These are phyloP conservation scores for Datnioides undecimradiatus DNA, from an alignment of 2,113 vertebrate genomes.

Conservation along the genomic window DNA sequence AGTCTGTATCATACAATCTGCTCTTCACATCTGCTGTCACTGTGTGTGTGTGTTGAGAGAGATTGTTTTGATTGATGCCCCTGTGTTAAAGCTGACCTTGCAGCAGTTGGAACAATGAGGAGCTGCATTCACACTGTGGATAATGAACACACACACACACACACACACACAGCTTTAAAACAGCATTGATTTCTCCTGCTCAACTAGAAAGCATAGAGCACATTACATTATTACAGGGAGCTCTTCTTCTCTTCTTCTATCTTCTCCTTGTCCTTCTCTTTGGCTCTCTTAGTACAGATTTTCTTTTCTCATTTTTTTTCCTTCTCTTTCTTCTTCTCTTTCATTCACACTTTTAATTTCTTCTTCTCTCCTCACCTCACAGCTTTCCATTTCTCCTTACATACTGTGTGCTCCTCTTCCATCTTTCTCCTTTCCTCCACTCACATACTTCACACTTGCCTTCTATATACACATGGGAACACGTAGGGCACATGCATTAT, in stretches of 20 bases:
- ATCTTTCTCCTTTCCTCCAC: background rate
- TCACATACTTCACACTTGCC: slow-evolving; percentile 12
- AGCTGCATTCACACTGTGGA: slow-evolving; percentile 51
- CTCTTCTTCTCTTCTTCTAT: background rate
- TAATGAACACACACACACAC: slow-evolving; percentile 41
- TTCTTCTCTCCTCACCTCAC: background rate
- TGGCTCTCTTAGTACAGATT: background rate
- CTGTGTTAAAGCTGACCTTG: slow-evolving; percentile 65
- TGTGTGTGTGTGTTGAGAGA: slow-evolving; percentile 13
- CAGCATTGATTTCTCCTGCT: slow-evolving; percentile 55
- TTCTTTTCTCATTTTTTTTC: background rate
- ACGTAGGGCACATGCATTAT: background rate
- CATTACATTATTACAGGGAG: slow-evolving; percentile 45
- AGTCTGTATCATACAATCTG: slow-evolving; percentile 23
- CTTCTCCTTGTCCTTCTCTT: background rate
- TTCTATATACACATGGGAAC: slow-evolving; percentile 16
- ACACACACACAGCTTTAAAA: slow-evolving; percentile 27
- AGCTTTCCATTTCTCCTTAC: background rate
- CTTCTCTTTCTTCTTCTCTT: background rate
- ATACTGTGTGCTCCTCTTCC: background rate
- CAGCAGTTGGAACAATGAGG: slow-evolving; percentile 35
- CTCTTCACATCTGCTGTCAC: slow-evolving; percentile 20
- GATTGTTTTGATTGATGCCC: slow-evolving; percentile 58
- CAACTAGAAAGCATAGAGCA: slow-evolving; percentile 43
- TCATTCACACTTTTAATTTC: background rate